Evolutionary conservation across 1,140 invertebrate species (phyloP), one percentile per base, ranked within the genome.

Genomic region (Drosophila repleta): DNA sequence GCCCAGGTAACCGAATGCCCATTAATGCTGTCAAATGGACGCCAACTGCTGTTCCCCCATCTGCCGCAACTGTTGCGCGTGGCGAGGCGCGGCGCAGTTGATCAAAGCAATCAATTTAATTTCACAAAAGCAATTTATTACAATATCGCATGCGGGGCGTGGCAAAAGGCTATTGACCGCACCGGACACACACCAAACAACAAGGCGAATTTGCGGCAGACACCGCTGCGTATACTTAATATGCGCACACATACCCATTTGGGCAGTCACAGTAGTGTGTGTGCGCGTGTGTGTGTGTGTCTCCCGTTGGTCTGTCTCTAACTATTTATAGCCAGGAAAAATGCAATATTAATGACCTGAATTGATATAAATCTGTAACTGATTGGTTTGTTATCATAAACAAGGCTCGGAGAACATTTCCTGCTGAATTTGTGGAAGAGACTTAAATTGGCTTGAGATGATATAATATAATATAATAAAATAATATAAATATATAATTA

Each of bases 51-150:
- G 5, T 20, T 20, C 20, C 6, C 29, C 6, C 6, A 21, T 10
- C 18, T 7, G 21, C 26, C 15, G 5, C 26, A 13, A 2, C 32
- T 58, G 61, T 70, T 70, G 60, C 66, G 17, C 48, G 21, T 45
- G 15, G 11, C 37, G 4, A 37, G 58, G 48, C 52, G 53, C 17
- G 71, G 69, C 77, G 58, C 78, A 81, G 77, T 78, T 84, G 80
- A 79, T 76, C 79, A 84, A 73, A 74, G 70, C 77, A 90, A 90
- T 90, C 85, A 90, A 90, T 90, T 90, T 85, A 89, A 83, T 89
- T 79, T 75, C 72, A 74, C 85, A 79, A 85, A 79, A 82, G 80
- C 81, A 90, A 85, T 90, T 84, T 90, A 85, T 85, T 85, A 81
- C 78, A 75, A 76, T 79, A 81, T 75, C 49, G 52, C 53, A 51